Percentiles rank a stretch among this genome's conserved stretches.
Evolutionary conservation across 2,888 invertebrate genomes (phyloP).

Genomic region (Stenodema calcarata): DNA sequence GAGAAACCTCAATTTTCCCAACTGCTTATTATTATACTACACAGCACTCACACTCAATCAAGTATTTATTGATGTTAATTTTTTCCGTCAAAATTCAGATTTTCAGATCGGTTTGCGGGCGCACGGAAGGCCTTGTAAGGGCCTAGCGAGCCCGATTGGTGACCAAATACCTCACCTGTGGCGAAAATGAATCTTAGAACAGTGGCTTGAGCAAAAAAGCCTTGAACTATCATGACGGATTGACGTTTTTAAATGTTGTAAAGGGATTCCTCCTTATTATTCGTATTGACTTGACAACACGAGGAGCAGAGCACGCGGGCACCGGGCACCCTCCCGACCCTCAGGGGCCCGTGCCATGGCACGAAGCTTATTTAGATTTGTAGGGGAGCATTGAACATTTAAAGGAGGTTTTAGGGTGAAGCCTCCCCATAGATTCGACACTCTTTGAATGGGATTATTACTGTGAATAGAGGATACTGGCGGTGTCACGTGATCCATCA

Average conservation of each 20-base stretch:
- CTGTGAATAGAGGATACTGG: constrained; percentile 21
- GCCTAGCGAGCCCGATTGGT: no score
- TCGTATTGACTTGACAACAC: not conserved
- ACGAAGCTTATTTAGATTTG: not conserved
- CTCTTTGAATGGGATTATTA: constrained; percentile 20
- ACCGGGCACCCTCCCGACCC: not conserved
- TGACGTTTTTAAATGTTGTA: not conserved
- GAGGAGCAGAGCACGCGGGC: not conserved
- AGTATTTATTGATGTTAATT: no score
- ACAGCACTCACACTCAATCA: no score
- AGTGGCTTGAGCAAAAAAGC: no score
- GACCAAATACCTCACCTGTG: no score
- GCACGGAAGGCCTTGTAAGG: no score
- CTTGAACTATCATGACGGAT: not conserved
- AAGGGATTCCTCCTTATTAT: not conserved
- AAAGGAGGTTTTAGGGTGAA: not conserved
- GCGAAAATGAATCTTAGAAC: no score
- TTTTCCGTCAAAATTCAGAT: no score
- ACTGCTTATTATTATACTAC: no score
- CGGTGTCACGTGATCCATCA: constrained; percentile 29
- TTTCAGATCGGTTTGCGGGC: no score
- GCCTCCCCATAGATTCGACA: not conserved
- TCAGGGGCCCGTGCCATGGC: not conserved
- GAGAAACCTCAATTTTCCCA: no score
- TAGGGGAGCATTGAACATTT: constrained; percentile 19